Base-by-base conservation (phyloP, 2,113 vertebrate genomes). In the Carollia perspicillata region DNA sequence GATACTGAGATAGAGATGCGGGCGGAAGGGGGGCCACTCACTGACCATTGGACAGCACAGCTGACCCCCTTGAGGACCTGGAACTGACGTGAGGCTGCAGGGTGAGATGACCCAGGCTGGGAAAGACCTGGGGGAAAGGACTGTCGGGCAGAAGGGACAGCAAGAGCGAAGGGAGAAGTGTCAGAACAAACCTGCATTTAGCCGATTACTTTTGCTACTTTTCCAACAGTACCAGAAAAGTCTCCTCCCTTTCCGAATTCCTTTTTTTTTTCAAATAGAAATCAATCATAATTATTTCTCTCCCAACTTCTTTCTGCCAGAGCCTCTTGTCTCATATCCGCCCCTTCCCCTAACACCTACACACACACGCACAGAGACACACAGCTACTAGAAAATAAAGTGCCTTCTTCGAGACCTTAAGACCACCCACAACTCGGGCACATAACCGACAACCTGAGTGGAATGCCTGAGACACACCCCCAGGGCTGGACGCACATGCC, bases 361-460 rank as follows among this genome's bases (percentile, higher is more conserved):
- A 9, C 17, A 8, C 90, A 77, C 93, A 75, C 95, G 97, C 33
- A 5, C 58, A 49, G 18, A 81, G 35, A 58, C 40, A 83, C 51
- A 11, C 33, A 81, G 92, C 96, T 95, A 65, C 91, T 89, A 89
- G 97, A 96, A 96, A 94, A 90, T 9, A 85, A 98, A 97, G 95
- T 92, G 95, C 93, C 90, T 98, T 97, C 98, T 97, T 98, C 96
- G 93, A 97, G 97, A 98, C 96, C 95, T 97, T 90, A 97, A 97
- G 98, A 98, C 98, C 98, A 98, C 98, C 98, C 97, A 47, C 97
- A 96, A 97, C 95, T 93, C 86, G 20, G 98, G 97, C 98, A 98
- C 97, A 96, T 98, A 98, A 98, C 97, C 97, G 97, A 95, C 92
- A 97, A 90, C 97, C 97, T 96, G 97, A 98, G 97, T 66, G 97